phyloP scores from a whole-genome alignment of 2,797 vertebrate genomes.

The Sandelia bainsii region DNA sequence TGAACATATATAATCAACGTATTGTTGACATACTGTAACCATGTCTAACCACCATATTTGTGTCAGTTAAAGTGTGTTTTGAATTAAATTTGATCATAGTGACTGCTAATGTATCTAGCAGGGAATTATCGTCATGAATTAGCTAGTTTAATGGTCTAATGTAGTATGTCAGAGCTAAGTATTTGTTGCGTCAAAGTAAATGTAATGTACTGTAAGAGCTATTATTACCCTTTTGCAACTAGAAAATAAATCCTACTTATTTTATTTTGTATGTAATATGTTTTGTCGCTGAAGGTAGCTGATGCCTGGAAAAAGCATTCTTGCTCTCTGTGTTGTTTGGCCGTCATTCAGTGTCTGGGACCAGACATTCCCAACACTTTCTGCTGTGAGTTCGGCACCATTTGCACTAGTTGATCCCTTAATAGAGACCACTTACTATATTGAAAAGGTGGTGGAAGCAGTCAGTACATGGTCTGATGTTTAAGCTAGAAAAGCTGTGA shows the following conservation, averaged over 20 bases:
- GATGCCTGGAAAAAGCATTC: neutral
- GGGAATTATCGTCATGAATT: no score
- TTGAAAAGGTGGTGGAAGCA: neutral
- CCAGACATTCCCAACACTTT: neutral
- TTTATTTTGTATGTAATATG: neutral
- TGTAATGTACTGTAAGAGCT: neutral
- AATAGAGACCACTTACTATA: neutral
- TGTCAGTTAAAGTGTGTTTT: no score
- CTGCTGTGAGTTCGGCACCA: neutral
- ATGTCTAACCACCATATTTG: neutral
- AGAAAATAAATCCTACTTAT: neutral
- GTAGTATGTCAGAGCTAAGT: no score
- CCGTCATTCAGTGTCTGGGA: neutral
- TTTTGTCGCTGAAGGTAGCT: neutral
- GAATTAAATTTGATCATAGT: no score
- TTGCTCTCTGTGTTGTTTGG: neutral
- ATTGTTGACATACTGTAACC: neutral
- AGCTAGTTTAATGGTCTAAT: no score
- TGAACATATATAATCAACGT: neutral
- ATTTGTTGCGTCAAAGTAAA: no score
- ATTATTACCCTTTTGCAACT: neutral
- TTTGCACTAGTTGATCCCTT: conserved; percentile 6
- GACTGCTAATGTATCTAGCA: no score
- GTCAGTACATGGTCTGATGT: neutral
- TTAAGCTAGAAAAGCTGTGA: neutral